phyloP scores from a whole-genome alignment of 2,113 vertebrate genomes.

The Anguilla japonica region DNA sequence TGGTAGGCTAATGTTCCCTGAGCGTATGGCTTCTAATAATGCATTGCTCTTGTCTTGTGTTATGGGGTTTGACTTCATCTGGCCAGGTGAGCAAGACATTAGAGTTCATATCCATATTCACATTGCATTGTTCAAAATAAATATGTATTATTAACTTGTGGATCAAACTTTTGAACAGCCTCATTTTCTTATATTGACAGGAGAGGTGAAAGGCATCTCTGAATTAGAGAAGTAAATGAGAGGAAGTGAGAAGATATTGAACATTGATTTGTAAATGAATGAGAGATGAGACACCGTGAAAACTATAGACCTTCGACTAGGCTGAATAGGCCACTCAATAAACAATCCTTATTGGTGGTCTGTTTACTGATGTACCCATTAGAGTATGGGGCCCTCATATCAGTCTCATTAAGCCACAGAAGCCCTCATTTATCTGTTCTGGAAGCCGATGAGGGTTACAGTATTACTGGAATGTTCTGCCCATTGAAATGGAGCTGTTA shows the following conservation, averaged over 20 bases:
- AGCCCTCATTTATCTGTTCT: neutral
- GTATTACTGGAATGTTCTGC: neutral
- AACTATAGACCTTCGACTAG: neutral
- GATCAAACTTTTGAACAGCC: neutral
- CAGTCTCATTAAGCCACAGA: conserved; percentile 9
- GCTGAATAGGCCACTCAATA: neutral
- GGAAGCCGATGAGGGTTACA: neutral
- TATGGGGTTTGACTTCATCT: too few species aligned
- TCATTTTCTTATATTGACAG: neutral
- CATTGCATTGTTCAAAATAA: too few species aligned
- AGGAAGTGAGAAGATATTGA: neutral
- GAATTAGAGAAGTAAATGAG: neutral
- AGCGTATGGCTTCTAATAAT: too few species aligned
- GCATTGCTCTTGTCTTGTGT: too few species aligned
- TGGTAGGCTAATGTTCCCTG: too few species aligned
- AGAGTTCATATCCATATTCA: too few species aligned
- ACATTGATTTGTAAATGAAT: conserved; percentile 1
- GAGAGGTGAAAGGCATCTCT: neutral
- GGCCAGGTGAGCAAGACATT: too few species aligned
- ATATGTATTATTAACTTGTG: too few species aligned
- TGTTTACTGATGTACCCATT: conserved; percentile 1
- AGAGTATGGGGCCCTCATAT: neutral
- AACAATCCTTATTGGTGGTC: neutral
- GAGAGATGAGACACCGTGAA: neutral
- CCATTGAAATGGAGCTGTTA: neutral